Evolutionary conservation across 2,888 invertebrate species (phyloP).

Genomic region (Cynaeus angustus): DNA sequence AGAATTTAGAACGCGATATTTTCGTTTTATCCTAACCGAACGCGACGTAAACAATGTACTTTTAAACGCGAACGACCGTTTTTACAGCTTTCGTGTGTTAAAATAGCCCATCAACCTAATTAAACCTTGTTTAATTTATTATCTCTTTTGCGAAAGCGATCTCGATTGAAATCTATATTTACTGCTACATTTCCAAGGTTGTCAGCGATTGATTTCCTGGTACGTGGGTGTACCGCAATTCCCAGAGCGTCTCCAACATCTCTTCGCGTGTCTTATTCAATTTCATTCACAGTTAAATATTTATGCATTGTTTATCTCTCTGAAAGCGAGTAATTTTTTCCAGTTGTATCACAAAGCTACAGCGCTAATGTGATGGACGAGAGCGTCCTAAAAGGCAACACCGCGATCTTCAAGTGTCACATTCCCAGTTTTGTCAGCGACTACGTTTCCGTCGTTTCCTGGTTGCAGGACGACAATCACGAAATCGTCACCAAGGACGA

Average conservation of each 20-base stretch:
- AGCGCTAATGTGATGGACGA: constrained; percentile 94
- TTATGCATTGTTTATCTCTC: constrained; percentile 20
- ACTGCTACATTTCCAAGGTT: too few relatives aligned
- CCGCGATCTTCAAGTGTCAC: constrained; percentile 93
- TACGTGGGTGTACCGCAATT: too few relatives aligned
- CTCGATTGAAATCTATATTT: too few relatives aligned
- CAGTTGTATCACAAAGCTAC: constrained; percentile 94
- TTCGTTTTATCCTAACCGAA: neutral
- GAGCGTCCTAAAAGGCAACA: constrained; percentile 91
- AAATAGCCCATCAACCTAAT: neutral
- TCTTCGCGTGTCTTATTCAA: constrained; percentile 23
- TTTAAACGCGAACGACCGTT: neutral
- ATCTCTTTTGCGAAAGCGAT: too few relatives aligned
- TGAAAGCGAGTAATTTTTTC: constrained; percentile 67
- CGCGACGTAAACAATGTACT: neutral
- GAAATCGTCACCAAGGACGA: constrained; percentile 74
- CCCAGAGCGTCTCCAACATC: neutral
- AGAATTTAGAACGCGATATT: too few relatives aligned
- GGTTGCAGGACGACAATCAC: constrained; percentile 86
- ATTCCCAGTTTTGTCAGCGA: constrained; percentile 95
- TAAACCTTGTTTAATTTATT: neutral
- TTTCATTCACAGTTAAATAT: neutral
- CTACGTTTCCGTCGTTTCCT: constrained; percentile 88
- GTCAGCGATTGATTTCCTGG: too few relatives aligned
- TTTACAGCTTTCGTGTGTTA: neutral